phyloP scores from a whole-genome alignment of 2,797 vertebrate genomes.

The Natrix natrix region DNA sequence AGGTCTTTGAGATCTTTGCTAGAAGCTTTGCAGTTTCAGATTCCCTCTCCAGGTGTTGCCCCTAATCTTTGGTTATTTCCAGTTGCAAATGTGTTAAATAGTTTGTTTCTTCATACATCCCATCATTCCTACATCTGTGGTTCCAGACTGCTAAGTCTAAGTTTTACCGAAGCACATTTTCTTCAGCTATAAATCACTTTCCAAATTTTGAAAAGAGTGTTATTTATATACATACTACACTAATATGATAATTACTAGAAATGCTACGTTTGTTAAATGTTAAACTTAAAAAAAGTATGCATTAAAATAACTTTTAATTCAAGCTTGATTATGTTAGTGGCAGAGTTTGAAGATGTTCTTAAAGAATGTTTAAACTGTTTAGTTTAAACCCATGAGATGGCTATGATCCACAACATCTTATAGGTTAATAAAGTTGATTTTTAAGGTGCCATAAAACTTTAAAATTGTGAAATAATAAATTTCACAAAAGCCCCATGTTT shows the following conservation, averaged over 20 bases:
- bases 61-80: background rate
- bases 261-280: background rate
- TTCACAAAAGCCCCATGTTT: background rate
- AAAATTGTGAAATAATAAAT: background rate
- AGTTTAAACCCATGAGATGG: background rate
- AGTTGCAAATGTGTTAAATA: background rate
- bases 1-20: background rate
- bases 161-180: background rate
- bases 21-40: background rate
- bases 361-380: background rate
- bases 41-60: background rate
- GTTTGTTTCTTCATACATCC: background rate
- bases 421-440: background rate
- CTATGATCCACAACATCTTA: background rate
- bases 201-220: background rate
- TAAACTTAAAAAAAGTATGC: background rate
- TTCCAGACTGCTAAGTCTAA: background rate
- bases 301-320: background rate
- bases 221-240: too few species aligned
- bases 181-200: background rate
- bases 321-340: background rate
- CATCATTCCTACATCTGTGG: background rate
- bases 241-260: background rate
- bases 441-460: background rate
- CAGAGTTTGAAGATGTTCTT: background rate